Conservation (phyloP, 2,888 invertebrate genomes). For the Cheilosia vulpina region DNA sequence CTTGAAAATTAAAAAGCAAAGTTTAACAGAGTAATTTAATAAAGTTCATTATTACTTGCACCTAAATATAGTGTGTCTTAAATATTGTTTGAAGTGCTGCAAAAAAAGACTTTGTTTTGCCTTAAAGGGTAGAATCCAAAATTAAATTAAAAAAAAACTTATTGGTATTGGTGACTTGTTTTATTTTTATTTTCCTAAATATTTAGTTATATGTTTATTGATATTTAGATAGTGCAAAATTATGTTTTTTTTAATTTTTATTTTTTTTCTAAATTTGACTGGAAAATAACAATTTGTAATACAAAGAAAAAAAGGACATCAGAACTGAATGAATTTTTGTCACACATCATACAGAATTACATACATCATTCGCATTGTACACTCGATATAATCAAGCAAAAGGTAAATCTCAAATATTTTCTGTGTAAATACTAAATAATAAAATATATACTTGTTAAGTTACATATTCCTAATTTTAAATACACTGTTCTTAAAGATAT, state of each 20-base stretch:
- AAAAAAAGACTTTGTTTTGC: constrained; percentile 21
- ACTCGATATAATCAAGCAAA: constrained; percentile 38
- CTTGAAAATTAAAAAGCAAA: constrained; percentile 8
- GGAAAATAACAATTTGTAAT: neutral
- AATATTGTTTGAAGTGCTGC: constrained; percentile 65
- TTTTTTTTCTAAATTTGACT: neutral
- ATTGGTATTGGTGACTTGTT: constrained; percentile 19
- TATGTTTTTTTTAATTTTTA: constrained; percentile 1
- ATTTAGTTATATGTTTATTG: constrained; percentile 5
- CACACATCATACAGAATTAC: constrained; percentile 21
- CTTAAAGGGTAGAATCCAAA: constrained; percentile 18
- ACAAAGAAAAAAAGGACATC: constrained; percentile 17
- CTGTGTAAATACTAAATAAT: constrained; percentile 56
- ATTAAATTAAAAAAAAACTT: neutral
- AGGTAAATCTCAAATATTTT: constrained; percentile 19
- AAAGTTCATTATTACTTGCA: constrained; percentile 70
- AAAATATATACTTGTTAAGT: constrained; percentile 12
- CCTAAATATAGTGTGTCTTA: constrained; percentile 75
- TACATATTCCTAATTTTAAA: constrained; percentile 40
- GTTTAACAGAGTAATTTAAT: constrained; percentile 16
- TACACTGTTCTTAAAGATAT: constrained; percentile 46
- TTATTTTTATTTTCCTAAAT: constrained; percentile 9
- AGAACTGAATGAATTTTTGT: constrained; percentile 43
- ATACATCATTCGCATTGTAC: constrained; percentile 57
- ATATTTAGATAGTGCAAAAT: constrained; percentile 71